Evolutionary conservation across 2,113 vertebrate species (phyloP), one percentile per base, ranked within the genome.

Genomic region (Dipodomys merriami): DNA sequence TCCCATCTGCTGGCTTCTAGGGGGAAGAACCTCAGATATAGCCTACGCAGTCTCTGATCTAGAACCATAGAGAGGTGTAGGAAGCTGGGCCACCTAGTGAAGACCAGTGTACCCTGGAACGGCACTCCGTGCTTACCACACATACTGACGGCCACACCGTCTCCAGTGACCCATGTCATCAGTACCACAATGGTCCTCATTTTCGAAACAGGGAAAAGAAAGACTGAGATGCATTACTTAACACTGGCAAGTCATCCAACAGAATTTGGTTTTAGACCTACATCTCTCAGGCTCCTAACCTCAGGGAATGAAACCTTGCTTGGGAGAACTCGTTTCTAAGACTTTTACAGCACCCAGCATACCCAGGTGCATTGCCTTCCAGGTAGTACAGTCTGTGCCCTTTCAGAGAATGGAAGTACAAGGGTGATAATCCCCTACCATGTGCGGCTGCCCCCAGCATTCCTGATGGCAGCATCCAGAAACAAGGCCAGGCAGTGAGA

Each of bases 91-190:
- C 30, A 11, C 15, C 4, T 46, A 27, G 57, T 5, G 18, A 35
- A n/a, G 6, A 3, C 22, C 22, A 22, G 20, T 5, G 0, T 25
- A 46, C 53, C 27, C 87, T 4, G 49, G 46, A 20, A 2, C 0
- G 0, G 30, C 0, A 10, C 64, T 25, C 6, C 8, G 29, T 16
- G 30, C 11, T 65, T 29, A 46, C 83, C 7, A 0, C 15, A 57
- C 53, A 57, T 0, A 19, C 35, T 22, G 1, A 2, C 23, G 0
- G 25, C 29, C n/a, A 23, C n/a, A 15, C 2, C 3, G 11, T 10
- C 79, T 19, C 67, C 35, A 23, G 3, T 3, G 10, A 18, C 81
- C 68, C n/a, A 1, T 27, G 77, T 22, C 8, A 5, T 12, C 16
- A 6, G 7, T 35, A 0, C 6, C 1, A 65, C 53, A 57, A 35